Conservation (phyloP, 2,113 vertebrate species). For the Hydrolagus affinis region DNA sequence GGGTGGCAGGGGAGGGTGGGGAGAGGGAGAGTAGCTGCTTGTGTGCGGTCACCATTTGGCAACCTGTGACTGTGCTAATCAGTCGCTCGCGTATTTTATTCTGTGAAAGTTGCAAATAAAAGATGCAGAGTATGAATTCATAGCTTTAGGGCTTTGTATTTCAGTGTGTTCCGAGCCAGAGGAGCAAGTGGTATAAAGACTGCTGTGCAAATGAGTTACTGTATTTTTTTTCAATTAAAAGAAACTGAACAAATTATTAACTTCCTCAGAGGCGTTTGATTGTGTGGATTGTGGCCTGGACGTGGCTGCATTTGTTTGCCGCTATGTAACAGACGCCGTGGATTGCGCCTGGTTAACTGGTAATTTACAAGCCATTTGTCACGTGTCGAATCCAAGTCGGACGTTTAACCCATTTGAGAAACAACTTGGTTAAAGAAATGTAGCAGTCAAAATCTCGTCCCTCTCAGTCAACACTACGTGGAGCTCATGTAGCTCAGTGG, state of each 20-base stretch:
- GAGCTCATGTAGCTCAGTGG: no score
- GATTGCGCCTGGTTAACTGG: background rate
- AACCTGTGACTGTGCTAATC: background rate
- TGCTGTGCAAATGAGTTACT: background rate
- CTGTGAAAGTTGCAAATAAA: slow-evolving; percentile 5
- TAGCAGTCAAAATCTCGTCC: no score
- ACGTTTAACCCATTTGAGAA: no score
- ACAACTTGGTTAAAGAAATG: no score
- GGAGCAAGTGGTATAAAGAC: background rate
- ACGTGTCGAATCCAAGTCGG: no score
- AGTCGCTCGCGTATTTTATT: background rate
- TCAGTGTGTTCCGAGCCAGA: background rate
- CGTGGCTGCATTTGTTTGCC: background rate
- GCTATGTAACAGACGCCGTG: background rate
- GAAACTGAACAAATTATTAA: slow-evolving; percentile 4
- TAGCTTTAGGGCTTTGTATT: background rate
- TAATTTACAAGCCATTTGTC: background rate
- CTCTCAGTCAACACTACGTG: no score
- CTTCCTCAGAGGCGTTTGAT: background rate
- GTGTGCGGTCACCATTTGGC: no score
- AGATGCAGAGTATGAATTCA: background rate
- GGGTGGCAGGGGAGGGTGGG: background rate
- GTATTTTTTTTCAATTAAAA: slow-evolving; percentile 22
- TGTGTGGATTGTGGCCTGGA: background rate
- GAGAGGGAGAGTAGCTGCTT: background rate